Base-by-base conservation (phyloP, 2,113 vertebrate species). In the Hippocampus barbouri region DNA sequence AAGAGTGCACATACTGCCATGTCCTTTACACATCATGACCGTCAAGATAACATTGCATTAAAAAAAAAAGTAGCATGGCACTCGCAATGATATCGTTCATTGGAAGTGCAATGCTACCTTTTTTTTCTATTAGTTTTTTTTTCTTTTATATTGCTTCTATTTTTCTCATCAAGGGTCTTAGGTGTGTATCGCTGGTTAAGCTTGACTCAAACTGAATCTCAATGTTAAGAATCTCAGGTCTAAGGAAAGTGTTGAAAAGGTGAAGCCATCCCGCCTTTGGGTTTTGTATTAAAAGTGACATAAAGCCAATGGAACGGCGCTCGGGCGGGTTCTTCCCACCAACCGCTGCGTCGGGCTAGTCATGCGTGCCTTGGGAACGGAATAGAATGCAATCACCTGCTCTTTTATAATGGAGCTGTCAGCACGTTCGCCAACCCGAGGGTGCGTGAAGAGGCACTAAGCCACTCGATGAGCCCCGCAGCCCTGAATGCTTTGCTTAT, bases 391-490 rank as follows among this genome's bases (percentile, higher is more conserved):
- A 91, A 86, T 90, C 88, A 86, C 83, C 80, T 82, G 75, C 69
- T 79, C 78, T 87, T 72, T 81, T 85, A 75, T 91, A 89, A 92
- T 91, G 84, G 88, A 93, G 89, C 87, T 92, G 89, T 90, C 88
- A 88, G 81, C 78, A 75, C 85, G 83, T 88, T 85, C 79, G 78
- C 79, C 76, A 81, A 75, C 72, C 82, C 56, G 78, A 82, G 81
- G 67, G 80, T 77, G 80, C 57, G 73, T 85, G 73, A 86, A 81
- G 84, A 86, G 79, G 73, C 76, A 77, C 78, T 83, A 78, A 77
- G 78, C 72, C 74, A 59, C 74, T 73, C 78, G 85, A 91, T 80
- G 82, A 90, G 85, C 73, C 85, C 79, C 65, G 70, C 72, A 78
- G 81, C 71, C 79, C 72, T 81, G 81, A 83, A 75, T 78, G 79